A percentile compares a stretch with the other conserved stretches of the same genome.
Conservation (phyloP, 1,140 invertebrate species). For the Camponotus floridanus region DNA sequence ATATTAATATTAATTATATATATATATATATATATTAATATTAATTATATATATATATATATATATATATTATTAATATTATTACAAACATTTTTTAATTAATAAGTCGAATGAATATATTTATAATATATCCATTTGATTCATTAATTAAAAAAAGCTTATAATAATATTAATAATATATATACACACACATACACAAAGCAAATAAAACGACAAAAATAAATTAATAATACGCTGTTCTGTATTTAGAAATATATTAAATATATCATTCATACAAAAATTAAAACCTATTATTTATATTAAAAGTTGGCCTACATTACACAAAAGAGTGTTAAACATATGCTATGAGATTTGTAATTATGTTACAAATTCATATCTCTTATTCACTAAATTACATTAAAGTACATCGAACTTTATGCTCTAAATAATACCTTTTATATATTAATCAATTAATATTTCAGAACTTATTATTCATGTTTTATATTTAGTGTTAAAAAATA, state of each 20-base stretch:
- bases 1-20: no score
- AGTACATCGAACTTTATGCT: constrained; percentile 13
- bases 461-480: no score
- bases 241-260: constrained; percentile 9
- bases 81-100: no score
- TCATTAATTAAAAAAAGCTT: no score
- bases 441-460: constrained; percentile 34
- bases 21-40: no score
- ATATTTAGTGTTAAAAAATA: no score
- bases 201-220: no score
- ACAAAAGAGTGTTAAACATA: constrained; percentile 37
- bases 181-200: background rate
- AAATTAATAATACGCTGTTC: background rate
- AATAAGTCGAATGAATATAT: no score
- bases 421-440: constrained; percentile 54
- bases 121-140: no score
- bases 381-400: constrained; percentile 11
- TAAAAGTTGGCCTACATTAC: constrained; percentile 47
- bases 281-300: constrained; percentile 50
- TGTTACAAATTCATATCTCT: constrained; percentile 1
- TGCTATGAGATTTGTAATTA: background rate
- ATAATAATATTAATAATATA: no score
- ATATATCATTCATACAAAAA: constrained; percentile 22
- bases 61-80: no score
- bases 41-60: no score